A percentile compares a stretch with the other conserved stretches of the same genome.
Conservation (phyloP, 2,113 vertebrate species). For the Podarcis muralis region DNA sequence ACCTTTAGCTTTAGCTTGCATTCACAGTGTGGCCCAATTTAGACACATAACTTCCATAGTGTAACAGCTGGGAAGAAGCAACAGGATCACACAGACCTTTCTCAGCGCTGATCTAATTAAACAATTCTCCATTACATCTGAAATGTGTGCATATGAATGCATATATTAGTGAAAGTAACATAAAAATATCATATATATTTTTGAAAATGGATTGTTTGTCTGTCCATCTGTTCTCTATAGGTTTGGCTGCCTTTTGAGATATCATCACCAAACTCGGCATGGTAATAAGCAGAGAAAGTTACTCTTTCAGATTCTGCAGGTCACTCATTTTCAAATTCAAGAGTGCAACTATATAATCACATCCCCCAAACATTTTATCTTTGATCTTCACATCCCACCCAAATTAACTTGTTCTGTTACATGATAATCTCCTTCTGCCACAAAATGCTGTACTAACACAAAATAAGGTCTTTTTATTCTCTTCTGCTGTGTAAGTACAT, state of each 20-base stretch:
- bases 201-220: too few relatives aligned
- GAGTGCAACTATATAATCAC: background rate
- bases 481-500: background rate
- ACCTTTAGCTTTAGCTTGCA: too few relatives aligned
- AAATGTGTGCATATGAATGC: background rate
- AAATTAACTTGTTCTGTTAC: background rate
- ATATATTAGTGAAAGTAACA: too few relatives aligned
- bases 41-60: background rate
- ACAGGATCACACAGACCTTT: background rate
- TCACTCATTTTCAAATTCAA: slow-evolving; percentile 1
- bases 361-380: background rate
- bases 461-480: background rate
- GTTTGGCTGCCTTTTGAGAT: too few relatives aligned
- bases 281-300: background rate
- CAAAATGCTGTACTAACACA: background rate
- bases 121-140: background rate
- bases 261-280: background rate
- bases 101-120: background rate
- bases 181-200: too few relatives aligned
- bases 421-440: background rate
- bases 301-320: background rate
- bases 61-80: background rate
- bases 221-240: too few relatives aligned
- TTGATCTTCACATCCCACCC: background rate
- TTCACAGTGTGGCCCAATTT: too few relatives aligned